Conservation (phyloP, 1,140 invertebrate genomes). For the Leptopilina clavipes region DNA sequence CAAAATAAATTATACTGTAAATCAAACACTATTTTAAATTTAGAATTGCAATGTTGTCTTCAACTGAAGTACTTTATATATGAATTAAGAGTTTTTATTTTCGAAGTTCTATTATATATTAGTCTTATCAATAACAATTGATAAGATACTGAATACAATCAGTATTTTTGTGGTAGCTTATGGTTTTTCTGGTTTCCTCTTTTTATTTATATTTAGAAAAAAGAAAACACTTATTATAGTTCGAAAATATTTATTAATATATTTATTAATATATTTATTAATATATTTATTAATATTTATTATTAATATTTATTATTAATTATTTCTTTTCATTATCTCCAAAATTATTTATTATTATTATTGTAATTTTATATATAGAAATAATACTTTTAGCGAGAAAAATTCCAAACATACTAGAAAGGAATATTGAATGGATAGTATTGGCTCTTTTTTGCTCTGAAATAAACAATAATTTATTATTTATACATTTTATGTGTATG, state of each 20-base stretch:
- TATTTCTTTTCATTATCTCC: too few relatives aligned
- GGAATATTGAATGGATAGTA: conserved; percentile 8
- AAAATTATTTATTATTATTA: too few relatives aligned
- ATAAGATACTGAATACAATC: not conserved
- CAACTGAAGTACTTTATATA: not conserved
- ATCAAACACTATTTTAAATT: not conserved
- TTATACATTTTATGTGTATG: not conserved
- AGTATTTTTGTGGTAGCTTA: not conserved
- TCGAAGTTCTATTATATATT: not conserved
- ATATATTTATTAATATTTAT: too few relatives aligned
- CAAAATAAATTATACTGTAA: not conserved
- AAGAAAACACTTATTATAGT: not conserved
- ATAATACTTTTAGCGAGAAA: not conserved
- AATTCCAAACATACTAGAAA: not conserved
- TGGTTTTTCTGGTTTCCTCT: not conserved
- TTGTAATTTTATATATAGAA: not conserved
- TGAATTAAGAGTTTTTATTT: not conserved
- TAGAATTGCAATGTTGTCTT: not conserved
- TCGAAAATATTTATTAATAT: too few relatives aligned
- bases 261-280: too few relatives aligned
- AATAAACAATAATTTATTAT: not conserved
- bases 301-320: too few relatives aligned
- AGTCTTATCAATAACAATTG: not conserved
- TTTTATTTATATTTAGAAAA: not conserved
- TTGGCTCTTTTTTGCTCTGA: not conserved